phyloP scores from a whole-genome alignment of 2,888 invertebrate species.

The Cryptops parisi region DNA sequence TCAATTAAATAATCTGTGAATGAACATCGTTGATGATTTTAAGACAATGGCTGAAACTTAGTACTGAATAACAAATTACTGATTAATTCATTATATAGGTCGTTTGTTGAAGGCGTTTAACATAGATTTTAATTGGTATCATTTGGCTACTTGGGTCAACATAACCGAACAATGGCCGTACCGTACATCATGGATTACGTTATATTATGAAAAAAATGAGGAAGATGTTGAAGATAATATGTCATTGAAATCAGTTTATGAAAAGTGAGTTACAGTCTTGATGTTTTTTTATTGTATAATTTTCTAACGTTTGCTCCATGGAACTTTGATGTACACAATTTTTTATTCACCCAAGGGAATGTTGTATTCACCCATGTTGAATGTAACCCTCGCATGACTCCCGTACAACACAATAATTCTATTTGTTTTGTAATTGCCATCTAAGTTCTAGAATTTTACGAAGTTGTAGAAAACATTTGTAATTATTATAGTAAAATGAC shows the following conservation, averaged over 20 bases:
- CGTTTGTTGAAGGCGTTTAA: constrained; percentile 94
- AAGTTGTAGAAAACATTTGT: background rate
- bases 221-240: constrained; percentile 71
- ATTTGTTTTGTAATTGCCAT: no score
- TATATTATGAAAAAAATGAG: constrained; percentile 80
- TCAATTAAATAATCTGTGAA: no score
- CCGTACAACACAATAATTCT: no score
- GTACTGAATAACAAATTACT: no score
- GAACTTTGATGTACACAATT: background rate
- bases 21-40: background rate
- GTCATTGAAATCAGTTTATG: constrained; percentile 78
- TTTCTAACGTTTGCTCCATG: background rate
- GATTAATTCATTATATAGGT: no score
- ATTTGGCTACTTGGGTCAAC: constrained; percentile 95
- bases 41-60: background rate
- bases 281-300: no score
- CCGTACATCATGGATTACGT: constrained; percentile 91
- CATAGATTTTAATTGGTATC: constrained; percentile 98
- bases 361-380: no score
- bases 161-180: constrained; percentile 99
- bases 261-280: constrained; percentile 63
- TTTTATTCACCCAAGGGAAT: background rate
- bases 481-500: background rate
- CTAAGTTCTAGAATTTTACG: background rate
- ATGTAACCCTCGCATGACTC: no score